These are phyloP conservation scores for Acridotheres tristis DNA, from an alignment of 2,797 vertebrate species.

Conservation along the genomic window DNA sequence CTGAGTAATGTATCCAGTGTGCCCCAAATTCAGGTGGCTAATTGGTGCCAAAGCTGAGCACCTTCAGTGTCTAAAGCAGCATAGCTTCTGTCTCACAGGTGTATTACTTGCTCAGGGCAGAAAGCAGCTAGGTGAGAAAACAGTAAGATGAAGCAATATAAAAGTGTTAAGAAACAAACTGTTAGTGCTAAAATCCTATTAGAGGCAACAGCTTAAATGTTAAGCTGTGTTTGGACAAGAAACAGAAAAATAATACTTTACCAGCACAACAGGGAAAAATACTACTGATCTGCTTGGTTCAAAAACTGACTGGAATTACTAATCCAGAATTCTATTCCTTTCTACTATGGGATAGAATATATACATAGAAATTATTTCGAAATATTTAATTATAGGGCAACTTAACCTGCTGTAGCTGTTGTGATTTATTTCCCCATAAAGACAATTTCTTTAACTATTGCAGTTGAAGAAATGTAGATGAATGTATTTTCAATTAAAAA, in stretches of 20 bases:
- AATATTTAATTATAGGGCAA: constrained; percentile 13
- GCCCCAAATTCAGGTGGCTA: not conserved
- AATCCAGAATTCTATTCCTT: not conserved
- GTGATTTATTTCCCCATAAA: constrained; percentile 12
- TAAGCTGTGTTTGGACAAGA: not conserved
- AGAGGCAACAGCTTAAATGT: not conserved
- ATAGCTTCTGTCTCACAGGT: not conserved
- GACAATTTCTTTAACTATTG: not conserved
- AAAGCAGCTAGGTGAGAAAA: not conserved
- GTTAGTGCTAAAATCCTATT: constrained; percentile 20
- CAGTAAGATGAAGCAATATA: not conserved
- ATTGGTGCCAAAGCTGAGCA: not conserved
- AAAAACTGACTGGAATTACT: not conserved
- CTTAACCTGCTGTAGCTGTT: constrained; percentile 1
- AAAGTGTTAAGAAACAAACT: not conserved
- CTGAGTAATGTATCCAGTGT: not conserved
- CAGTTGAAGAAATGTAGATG: not conserved
- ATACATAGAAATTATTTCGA: not conserved
- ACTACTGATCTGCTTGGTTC: not conserved
- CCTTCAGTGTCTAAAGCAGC: not conserved
- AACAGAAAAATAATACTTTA: not conserved
- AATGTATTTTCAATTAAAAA: constrained; percentile 25
- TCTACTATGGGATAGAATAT: not conserved
- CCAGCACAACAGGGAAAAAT: not conserved
- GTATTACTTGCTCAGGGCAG: not conserved